A percentile compares a stretch with the other conserved stretches of the same genome.
Evolutionary conservation across 2,888 invertebrate genomes (phyloP).

Genomic region (Platerodrilus igneus): DNA sequence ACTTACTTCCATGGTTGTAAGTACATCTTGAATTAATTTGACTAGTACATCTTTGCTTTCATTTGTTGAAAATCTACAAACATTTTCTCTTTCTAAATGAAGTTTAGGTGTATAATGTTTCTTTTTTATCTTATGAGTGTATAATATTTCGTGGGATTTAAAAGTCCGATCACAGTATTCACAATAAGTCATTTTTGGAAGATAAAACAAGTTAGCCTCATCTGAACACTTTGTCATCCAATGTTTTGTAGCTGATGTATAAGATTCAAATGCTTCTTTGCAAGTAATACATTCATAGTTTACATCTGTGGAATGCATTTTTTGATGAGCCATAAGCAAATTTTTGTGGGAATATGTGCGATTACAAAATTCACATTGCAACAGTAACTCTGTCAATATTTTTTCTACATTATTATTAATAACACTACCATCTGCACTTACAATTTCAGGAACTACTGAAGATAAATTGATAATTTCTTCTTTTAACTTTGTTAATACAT

Average conservation of each 20-base stretch:
- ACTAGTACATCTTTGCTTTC: slow-evolving; percentile 41
- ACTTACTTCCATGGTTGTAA: slow-evolving; percentile 39
- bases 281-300: slow-evolving; percentile 50
- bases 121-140: slow-evolving; percentile 55
- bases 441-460: slow-evolving; percentile 15
- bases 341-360: slow-evolving; percentile 53
- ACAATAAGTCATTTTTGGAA: slow-evolving; percentile 48
- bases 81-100: slow-evolving; percentile 25
- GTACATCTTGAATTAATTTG: slow-evolving; percentile 43
- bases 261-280: slow-evolving; percentile 48
- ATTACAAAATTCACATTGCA: slow-evolving; percentile 61
- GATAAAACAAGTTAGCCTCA: slow-evolving; percentile 48
- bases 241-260: slow-evolving; percentile 53
- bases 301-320: slow-evolving; percentile 46
- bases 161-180: slow-evolving; percentile 50
- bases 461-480: slow-evolving; percentile 23
- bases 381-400: slow-evolving; percentile 46
- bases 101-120: slow-evolving; percentile 48
- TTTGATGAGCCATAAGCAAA: slow-evolving; percentile 47
- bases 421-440: slow-evolving; percentile 9
- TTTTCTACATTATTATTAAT: slow-evolving; percentile 35
- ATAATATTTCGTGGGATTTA: slow-evolving; percentile 52
- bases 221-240: slow-evolving; percentile 51
- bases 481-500: slow-evolving; percentile 12
- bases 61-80: background rate